Percentiles rank a stretch among this genome's conserved stretches.
Evolutionary conservation across 1,140 invertebrate genomes (phyloP).

Genomic region (Drosophila pectinifera): DNA sequence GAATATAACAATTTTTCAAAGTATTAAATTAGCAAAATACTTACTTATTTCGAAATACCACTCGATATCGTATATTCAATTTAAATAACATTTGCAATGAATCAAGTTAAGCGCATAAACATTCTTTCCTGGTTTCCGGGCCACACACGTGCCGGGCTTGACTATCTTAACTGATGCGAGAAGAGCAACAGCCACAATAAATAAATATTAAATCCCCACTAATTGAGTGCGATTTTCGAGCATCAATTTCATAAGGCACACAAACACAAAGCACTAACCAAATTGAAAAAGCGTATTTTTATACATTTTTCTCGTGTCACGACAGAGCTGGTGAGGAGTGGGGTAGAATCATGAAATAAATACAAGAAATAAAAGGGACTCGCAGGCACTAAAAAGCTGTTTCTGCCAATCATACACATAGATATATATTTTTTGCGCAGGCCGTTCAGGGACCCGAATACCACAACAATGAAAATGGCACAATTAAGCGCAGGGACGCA

Average conservation of each 20-base stretch:
- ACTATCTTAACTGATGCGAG: constrained; percentile 17
- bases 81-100: constrained; percentile 63
- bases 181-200: constrained; percentile 62
- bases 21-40: background rate
- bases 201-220: constrained; percentile 81
- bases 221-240: constrained; percentile 82
- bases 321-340: constrained; percentile 17
- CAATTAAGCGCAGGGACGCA: constrained; percentile 30
- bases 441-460: constrained; percentile 34
- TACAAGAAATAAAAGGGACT: constrained; percentile 68
- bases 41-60: too few relatives aligned
- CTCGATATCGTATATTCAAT: background rate
- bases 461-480: constrained; percentile 53
- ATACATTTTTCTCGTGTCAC: constrained; percentile 13
- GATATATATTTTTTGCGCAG: constrained; percentile 47
- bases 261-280: constrained; percentile 56
- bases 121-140: constrained; percentile 24
- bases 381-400: constrained; percentile 71
- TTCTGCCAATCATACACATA: constrained; percentile 76
- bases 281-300: constrained; percentile 73
- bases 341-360: constrained; percentile 61
- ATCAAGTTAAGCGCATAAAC: constrained; percentile 68
- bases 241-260: constrained; percentile 80
- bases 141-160: constrained; percentile 52
- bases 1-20: background rate